These are phyloP conservation scores for Pocillopora grandis DNA, from an alignment of 92 coral and sea anemone genomes.

Conservation along the genomic window DNA sequence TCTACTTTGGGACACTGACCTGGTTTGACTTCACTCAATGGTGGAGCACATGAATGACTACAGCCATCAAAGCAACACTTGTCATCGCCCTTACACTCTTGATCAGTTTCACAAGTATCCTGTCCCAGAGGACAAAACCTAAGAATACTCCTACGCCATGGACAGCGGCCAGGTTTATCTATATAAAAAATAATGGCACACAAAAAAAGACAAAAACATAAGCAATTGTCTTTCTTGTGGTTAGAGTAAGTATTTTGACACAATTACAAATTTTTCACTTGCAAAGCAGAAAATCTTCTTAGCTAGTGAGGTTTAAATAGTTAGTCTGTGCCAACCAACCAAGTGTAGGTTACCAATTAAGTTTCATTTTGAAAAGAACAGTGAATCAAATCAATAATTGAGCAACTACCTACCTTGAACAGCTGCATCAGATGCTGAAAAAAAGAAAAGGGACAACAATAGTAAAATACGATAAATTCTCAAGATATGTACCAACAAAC, in stretches of 20 bases:
- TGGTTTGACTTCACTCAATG: conserved; percentile 31
- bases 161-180: conserved; percentile 63
- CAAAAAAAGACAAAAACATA: background rate
- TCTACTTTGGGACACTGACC: conserved; percentile 37
- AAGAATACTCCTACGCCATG: conserved; percentile 21
- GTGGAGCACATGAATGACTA: conserved; percentile 5
- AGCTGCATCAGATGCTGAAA: background rate
- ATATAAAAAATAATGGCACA: background rate
- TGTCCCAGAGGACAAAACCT: conserved; percentile 17
- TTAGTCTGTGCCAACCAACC: background rate
- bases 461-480: background rate
- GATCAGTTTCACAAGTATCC: conserved; percentile 35
- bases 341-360: background rate
- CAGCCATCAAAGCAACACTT: conserved; percentile 43
- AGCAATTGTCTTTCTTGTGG: background rate
- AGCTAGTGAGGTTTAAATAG: background rate
- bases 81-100: conserved; percentile 6
- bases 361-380: no score
- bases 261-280: background rate
- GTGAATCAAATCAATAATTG: background rate
- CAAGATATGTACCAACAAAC: background rate
- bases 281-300: no score
- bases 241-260: background rate
- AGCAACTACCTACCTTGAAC: conserved; percentile 1
- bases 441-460: background rate